Evolutionary conservation across 2,113 vertebrate species (phyloP).

Genomic region (Gasterosteus nipponicus): DNA sequence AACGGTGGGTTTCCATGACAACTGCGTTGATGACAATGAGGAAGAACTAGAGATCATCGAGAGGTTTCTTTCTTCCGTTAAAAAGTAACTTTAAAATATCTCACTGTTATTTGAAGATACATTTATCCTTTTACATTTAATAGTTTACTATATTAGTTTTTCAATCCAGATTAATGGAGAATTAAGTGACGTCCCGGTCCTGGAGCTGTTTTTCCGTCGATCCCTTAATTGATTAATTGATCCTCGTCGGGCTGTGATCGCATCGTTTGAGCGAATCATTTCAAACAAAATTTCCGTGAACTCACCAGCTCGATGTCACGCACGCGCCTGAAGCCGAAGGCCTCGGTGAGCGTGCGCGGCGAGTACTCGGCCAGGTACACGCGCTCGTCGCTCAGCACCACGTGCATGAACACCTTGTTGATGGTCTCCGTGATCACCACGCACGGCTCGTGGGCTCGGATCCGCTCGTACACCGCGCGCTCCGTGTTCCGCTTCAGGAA

Average conservation of each 20-base stretch:
- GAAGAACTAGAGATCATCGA: no score
- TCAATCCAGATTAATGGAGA: not conserved
- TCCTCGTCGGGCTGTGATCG: no score
- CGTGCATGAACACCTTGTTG: slow-evolving; percentile 81
- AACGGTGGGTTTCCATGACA: no score
- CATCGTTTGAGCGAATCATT: no score
- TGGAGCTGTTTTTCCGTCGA: not conserved
- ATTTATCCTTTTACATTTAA: not conserved
- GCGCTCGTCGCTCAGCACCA: slow-evolving; percentile 81
- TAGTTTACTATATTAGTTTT: not conserved
- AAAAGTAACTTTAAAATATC: no score
- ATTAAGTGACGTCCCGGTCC: no score
- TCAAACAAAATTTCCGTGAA: not conserved
- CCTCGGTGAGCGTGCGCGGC: slow-evolving; percentile 76
- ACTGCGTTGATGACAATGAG: no score
- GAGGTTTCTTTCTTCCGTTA: no score
- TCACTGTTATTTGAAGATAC: no score
- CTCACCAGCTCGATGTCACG: slow-evolving; percentile 84
- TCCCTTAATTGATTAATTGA: not conserved
- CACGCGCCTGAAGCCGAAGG: slow-evolving; percentile 75
- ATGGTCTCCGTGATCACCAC: slow-evolving; percentile 77
- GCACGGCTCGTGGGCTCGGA: slow-evolving; percentile 82
- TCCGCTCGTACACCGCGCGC: slow-evolving; percentile 75
- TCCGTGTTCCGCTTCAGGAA: slow-evolving; percentile 82
- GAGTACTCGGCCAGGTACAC: slow-evolving; percentile 82